Evolutionary conservation across 2,113 vertebrate species (phyloP).

Genomic region (Leucopternis melanops): DNA sequence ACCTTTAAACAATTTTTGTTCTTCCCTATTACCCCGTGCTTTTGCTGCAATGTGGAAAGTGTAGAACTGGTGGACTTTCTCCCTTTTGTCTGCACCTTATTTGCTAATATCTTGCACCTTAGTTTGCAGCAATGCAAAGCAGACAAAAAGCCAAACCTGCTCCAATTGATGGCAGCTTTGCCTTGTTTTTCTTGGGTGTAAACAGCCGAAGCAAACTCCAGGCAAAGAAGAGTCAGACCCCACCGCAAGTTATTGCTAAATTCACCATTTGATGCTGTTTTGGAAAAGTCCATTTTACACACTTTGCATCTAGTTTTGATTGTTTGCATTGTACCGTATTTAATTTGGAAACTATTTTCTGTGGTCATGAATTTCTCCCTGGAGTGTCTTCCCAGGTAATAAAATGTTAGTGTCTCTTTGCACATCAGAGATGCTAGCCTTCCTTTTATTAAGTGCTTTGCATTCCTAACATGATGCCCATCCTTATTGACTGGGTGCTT

Average conservation of each 20-base stretch:
- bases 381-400: neutral
- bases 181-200: neutral
- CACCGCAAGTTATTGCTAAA: neutral
- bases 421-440: neutral
- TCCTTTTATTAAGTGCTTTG: conserved; percentile 34
- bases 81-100: neutral
- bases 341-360: conserved; percentile 34
- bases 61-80: neutral
- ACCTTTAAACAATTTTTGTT: neutral
- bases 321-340: neutral
- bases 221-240: neutral
- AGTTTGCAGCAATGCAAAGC: neutral
- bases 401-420: neutral
- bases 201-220: neutral
- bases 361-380: conserved; percentile 11
- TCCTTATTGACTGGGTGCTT: neutral
- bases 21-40: neutral
- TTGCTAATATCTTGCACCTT: neutral
- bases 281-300: neutral
- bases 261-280: neutral
- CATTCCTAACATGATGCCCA: conserved; percentile 24
- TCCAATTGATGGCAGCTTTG: neutral
- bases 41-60: neutral
- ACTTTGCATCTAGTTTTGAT: neutral
- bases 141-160: neutral